A percentile compares a stretch with the other conserved stretches of the same genome.
Conservation (phyloP, 2,888 invertebrate species). For the Sarcophaga subvicina region DNA sequence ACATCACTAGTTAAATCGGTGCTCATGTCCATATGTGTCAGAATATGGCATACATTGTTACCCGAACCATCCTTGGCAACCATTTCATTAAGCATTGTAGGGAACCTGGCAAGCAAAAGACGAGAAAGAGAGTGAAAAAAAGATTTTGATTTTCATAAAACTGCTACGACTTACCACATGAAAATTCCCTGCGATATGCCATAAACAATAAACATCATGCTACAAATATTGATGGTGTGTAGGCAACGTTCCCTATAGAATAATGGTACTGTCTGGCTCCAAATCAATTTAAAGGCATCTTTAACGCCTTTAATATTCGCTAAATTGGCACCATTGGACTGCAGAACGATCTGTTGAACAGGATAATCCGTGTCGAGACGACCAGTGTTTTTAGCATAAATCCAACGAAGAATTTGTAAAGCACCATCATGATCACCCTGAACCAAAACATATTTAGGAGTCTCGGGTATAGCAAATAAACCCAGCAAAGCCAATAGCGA, state of each 20-base stretch:
- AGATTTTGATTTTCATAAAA: background rate
- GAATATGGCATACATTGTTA: conserved; percentile 76
- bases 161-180: conserved; percentile 77
- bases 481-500: conserved; percentile 85
- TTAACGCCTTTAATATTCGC: conserved; percentile 74
- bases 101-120: conserved; percentile 73
- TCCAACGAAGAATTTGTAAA: conserved; percentile 84
- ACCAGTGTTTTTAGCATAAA: conserved; percentile 84
- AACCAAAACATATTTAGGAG: conserved; percentile 89
- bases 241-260: conserved; percentile 74
- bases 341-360: conserved; percentile 79
- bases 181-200: conserved; percentile 79
- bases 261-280: conserved; percentile 79
- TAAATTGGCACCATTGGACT: conserved; percentile 75
- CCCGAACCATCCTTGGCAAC: conserved; percentile 77
- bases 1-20: conserved; percentile 34
- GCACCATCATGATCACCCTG: conserved; percentile 85
- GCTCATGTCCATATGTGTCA: conserved; percentile 67
- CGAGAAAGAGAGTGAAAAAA: background rate
- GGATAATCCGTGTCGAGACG: conserved; percentile 82
- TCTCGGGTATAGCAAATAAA: conserved; percentile 87
- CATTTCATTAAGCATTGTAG: conserved; percentile 78
- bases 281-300: conserved; percentile 77
- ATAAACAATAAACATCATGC: conserved; percentile 76
- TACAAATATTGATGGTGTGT: conserved; percentile 78